phyloP scores from a whole-genome alignment of 2,888 invertebrate species.

The Agrotis puta region DNA sequence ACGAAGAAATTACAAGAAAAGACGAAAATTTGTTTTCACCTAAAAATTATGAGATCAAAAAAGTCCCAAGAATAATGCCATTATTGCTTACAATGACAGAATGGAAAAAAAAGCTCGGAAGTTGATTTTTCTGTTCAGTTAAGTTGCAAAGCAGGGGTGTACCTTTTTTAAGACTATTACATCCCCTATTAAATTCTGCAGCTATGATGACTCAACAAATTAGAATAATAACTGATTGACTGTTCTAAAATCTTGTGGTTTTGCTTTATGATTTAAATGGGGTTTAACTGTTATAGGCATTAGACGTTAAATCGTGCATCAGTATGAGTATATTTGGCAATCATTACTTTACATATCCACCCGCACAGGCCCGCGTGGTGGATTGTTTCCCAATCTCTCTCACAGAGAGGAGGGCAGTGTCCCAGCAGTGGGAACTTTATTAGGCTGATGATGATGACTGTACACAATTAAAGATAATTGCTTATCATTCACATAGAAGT shows the following conservation, averaged over 20 bases:
- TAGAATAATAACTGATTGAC: background rate
- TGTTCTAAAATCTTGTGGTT: background rate
- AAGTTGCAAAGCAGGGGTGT: background rate
- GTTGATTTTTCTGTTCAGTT: slow-evolving; percentile 10
- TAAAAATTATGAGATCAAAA: background rate
- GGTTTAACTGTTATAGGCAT: too few species aligned
- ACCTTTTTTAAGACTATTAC: background rate
- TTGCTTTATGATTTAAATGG: slow-evolving; percentile 1
- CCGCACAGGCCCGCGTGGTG: too few species aligned
- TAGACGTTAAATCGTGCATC: too few species aligned
- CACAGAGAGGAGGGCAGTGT: too few species aligned
- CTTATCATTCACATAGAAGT: too few species aligned
- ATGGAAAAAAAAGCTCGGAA: background rate
- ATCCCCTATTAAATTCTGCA: slow-evolving; percentile 5
- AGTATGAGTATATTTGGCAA: too few species aligned
- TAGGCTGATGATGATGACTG: too few species aligned
- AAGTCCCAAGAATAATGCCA: background rate
- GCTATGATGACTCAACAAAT: slow-evolving; percentile 18
- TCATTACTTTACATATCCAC: too few species aligned
- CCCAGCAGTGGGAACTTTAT: too few species aligned
- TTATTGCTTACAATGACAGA: slow-evolving; percentile 6
- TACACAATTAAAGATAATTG: too few species aligned
- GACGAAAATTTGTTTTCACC: background rate
- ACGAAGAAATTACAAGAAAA: too few species aligned
- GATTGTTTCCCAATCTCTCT: too few species aligned